Percentiles rank a stretch among this genome's conserved stretches.
phyloP scores from a whole-genome alignment of 2,888 invertebrate genomes.

The Lycocerus yunnanus region DNA sequence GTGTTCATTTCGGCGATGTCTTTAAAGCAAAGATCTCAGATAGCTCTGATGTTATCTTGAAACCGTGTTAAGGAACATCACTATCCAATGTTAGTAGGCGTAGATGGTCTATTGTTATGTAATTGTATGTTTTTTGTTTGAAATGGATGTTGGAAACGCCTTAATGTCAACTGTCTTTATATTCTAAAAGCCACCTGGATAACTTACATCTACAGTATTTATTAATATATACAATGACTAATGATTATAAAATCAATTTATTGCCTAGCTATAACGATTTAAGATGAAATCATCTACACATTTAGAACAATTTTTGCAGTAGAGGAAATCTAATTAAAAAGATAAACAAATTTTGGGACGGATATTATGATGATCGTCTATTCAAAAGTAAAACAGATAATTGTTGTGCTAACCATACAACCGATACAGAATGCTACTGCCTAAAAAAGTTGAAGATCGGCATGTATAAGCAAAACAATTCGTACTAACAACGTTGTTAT shows the following conservation, averaged over 20 bases:
- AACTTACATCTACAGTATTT: conserved; percentile 11
- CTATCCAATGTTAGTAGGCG: conserved; percentile 56
- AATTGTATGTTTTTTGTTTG: conserved; percentile 57
- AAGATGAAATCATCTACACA: background rate
- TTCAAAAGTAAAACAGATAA: background rate
- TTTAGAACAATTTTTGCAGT: background rate
- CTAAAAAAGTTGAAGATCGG: conserved; percentile 48
- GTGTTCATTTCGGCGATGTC: conserved; percentile 40
- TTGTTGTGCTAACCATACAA: conserved; percentile 37
- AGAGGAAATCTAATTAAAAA: background rate
- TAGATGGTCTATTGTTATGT: conserved; percentile 56
- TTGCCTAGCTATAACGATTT: background rate
- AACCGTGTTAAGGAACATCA: conserved; percentile 54
- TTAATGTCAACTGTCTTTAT: conserved; percentile 55
- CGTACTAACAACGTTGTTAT: conserved; percentile 51
- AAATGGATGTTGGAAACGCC: conserved; percentile 54
- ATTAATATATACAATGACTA: background rate
- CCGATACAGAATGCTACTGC: conserved; percentile 29
- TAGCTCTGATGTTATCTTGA: conserved; percentile 42
- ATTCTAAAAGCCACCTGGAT: conserved; percentile 51
- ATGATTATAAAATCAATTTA: conserved; percentile 4
- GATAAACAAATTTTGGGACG: background rate
- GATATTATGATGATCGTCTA: background rate
- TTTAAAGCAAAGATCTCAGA: conserved; percentile 43
- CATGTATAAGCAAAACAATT: conserved; percentile 54